Evolutionary conservation across 2,113 vertebrate genomes (phyloP), one percentile per base, ranked within the genome.

Genomic region (Syngnathus scovelli): DNA sequence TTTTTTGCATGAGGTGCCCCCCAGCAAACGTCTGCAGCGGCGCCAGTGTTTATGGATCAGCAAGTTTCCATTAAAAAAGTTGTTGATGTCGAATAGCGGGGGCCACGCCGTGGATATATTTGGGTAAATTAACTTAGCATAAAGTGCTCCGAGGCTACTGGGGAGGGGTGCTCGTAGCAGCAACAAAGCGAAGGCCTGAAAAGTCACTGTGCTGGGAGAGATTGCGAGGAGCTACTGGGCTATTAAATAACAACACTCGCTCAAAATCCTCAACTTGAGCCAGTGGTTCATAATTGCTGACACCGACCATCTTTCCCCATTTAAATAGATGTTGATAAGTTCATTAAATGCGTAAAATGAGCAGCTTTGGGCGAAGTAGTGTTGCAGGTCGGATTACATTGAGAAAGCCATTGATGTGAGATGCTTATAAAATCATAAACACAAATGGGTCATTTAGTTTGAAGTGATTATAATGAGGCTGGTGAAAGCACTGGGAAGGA

Each of bases 31-130:
- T 92, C 93, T 90, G 87, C 61, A 51, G 89, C 89, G 78, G 89
- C 85, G 71, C 75, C 65, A 87, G 46, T 84, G 92, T 94, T 90
- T 92, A 96, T 88, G 96, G 97, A 98, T 98, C 96, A 97, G 91
- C 90, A 91, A 86, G 87, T 96, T 99, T 95, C 95, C 93, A 98
- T 98, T 96, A 97, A 93, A 89, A 88, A 91, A 92, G 90, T 90
- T 90, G 90, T 91, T 91, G 92, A 92, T 92, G 90, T 83, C 82
- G 91, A 83, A 90, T 80, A 69, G 81, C 61, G 6, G 69, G 83
- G 69, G 83, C 5, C 5, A 79, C 43, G 83, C 80, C 49, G 79
- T 85, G 85, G 91, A 85, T 91, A 92, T 89, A 93, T 92, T 92
- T 92, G 90, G 88, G 83, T 91, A 93, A 92, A 94, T 94, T 93